Base-by-base conservation (phyloP, 64 coral and sea anemone species). In the Montipora cactus region DNA sequence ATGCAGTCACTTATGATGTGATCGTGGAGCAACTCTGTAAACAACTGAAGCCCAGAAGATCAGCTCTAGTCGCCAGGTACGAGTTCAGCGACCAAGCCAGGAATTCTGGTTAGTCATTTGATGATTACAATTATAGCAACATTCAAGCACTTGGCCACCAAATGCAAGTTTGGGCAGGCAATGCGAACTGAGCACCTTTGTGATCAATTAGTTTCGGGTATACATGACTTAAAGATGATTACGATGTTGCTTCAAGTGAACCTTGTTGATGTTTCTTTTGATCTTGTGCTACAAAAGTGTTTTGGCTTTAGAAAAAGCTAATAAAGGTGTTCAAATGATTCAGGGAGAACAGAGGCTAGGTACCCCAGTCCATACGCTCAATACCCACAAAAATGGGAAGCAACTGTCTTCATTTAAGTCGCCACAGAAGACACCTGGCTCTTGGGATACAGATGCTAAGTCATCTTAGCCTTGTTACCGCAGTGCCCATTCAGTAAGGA, bases 121-220 rank as follows among this genome's bases (percentile, higher is more conserved):
- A 68, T 78, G 67, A 92, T 18, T 62, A n/a, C 28, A 28, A 28
- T 28, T 77, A 83, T 95, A 44, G 94, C 94, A 21, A 47, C 16
- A 0, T 49, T 91, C 21, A 92, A 92, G 47, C 94, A 95, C 79
- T 47, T 96, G 67, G 89, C 94, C 12, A 77, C 61, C 5, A 82
- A 92, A 70, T 95, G 93, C 72, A 94, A 94, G 69, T 89, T 94
- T 69, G 82, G 37, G 18, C 88, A 90, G 8, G 59, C 64, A 11
- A 95, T 95, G 73, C 46, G 88, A 81, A 74, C 46, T 44, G 77
- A 81, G 67, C 10, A 13, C 20, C 58, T 89, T 75, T 15, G 46
- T 20, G 71, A 89, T 15, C 47, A 47, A 57, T 44, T 76, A 49
- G 70, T 76, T 76, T 89, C 70, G 11, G 70, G 72, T 7, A 76